Conservation (phyloP, 2,888 invertebrate species). For the Sceliomorpha sp. region DNA sequence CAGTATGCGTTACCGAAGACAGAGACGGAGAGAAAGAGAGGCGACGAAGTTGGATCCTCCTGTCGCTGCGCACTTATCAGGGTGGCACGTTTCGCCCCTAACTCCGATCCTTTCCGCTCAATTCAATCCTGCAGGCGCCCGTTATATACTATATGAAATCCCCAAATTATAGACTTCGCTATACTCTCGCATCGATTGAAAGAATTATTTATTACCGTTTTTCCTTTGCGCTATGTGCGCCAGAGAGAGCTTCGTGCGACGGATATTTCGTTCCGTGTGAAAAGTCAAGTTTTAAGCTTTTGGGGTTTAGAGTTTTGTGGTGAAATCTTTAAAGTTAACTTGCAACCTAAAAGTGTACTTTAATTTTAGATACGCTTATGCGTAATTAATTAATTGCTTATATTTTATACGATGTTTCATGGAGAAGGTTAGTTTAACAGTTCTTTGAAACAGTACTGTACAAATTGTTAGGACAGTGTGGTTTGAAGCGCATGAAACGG, state of each 20-base stretch:
- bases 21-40: constrained; percentile 19
- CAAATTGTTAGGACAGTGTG: too few relatives aligned
- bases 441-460: too few relatives aligned
- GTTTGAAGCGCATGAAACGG: too few relatives aligned
- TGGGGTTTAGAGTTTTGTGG: too few relatives aligned
- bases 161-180: constrained; percentile 51
- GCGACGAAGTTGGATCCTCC: constrained; percentile 8
- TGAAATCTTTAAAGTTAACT: too few relatives aligned
- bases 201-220: constrained; percentile 51
- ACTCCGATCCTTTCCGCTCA: constrained; percentile 57
- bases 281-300: too few relatives aligned
- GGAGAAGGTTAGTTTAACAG: too few relatives aligned
- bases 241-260: constrained; percentile 40
- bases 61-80: constrained; percentile 49
- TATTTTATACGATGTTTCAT: too few relatives aligned
- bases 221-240: constrained; percentile 30
- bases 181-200: constrained; percentile 53
- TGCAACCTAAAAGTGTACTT: too few relatives aligned
- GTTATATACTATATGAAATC: constrained; percentile 51
- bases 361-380: too few relatives aligned
- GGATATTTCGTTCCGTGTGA: constrained; percentile 37
- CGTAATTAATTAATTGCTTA: too few relatives aligned
- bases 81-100: constrained; percentile 55
- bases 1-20: constrained; percentile 22
- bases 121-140: constrained; percentile 54